These are phyloP conservation scores for Eupithecia inturbata DNA, from an alignment of 2,888 invertebrate species.

Conservation along the genomic window DNA sequence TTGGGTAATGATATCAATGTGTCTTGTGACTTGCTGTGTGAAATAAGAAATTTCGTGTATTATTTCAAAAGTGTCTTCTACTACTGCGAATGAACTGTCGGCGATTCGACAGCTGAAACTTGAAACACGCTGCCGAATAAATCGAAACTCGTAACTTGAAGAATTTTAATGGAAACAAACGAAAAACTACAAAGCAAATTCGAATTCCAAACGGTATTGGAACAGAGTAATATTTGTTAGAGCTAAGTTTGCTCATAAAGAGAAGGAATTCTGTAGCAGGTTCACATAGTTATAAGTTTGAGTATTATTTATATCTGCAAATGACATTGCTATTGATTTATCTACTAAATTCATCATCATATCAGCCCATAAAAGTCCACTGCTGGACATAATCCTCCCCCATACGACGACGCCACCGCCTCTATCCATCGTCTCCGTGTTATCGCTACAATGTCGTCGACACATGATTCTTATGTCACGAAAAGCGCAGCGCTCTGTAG, in stretches of 20 bases:
- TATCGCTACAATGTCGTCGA: background rate
- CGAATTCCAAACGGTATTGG: slow-evolving; percentile 60
- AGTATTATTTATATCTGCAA: background rate
- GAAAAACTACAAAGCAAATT: slow-evolving; percentile 59
- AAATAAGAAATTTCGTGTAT: background rate
- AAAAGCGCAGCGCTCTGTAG: background rate
- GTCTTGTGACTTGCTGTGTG: background rate
- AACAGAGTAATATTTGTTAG: slow-evolving; percentile 52
- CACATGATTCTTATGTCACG: background rate
- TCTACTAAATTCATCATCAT: background rate
- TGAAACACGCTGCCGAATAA: slow-evolving; percentile 46
- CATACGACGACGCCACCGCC: background rate
- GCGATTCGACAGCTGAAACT: slow-evolving; percentile 57
- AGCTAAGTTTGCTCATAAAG: slow-evolving; percentile 11
- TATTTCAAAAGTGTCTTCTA: background rate
- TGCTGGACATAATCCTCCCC: background rate
- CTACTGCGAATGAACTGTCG: background rate
- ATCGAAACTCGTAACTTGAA: slow-evolving; percentile 55
- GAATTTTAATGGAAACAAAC: slow-evolving; percentile 67
- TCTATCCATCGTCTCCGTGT: background rate
- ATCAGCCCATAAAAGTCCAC: background rate
- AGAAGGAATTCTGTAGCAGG: slow-evolving; percentile 10
- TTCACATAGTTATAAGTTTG: background rate
- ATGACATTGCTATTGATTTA: too few relatives aligned
- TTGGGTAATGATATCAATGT: background rate